Conservation (phyloP, 37 sponge, comb jelly and placozoan genomes). For the Lycopodina hypogea region DNA sequence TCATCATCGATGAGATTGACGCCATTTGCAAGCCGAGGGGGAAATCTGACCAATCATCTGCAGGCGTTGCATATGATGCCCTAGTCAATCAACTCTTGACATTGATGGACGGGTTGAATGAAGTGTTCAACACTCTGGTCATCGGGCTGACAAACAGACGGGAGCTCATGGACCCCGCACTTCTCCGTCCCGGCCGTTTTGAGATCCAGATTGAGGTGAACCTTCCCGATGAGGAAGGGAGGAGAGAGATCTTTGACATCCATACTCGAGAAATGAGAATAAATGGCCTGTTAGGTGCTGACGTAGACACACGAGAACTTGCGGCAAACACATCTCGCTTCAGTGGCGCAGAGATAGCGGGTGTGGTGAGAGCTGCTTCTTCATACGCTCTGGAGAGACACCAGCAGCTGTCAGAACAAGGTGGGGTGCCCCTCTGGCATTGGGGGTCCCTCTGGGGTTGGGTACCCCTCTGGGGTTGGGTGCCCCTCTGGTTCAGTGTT, state of each 20-base stretch:
- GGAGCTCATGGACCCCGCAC: conserved; percentile 83
- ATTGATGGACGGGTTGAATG: conserved; percentile 58
- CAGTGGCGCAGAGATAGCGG: conserved; percentile 93
- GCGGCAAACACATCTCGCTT: conserved; percentile 78
- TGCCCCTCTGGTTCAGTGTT: too few relatives aligned
- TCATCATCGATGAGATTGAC: conserved; percentile 92
- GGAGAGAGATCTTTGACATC: conserved; percentile 85
- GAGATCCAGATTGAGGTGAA: conserved; percentile 88
- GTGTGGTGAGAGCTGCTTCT: conserved; percentile 80
- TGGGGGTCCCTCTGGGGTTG: too few relatives aligned
- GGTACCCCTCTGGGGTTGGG: too few relatives aligned
- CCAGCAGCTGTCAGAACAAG: not conserved
- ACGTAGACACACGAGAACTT: conserved; percentile 64
- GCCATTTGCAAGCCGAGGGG: conserved; percentile 93
- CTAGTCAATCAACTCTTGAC: conserved; percentile 89
- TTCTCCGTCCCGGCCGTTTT: conserved; percentile 85
- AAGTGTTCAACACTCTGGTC: conserved; percentile 76
- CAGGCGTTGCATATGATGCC: conserved; percentile 85
- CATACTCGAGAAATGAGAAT: conserved; percentile 71
- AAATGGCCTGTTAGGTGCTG: conserved; percentile 33
- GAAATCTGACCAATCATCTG: conserved; percentile 63
- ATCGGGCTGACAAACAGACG: conserved; percentile 76
- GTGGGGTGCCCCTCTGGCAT: too few relatives aligned
- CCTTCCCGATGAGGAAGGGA: conserved; percentile 76
- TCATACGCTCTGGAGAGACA: conserved; percentile 73